phyloP scores from a whole-genome alignment of 2,797 vertebrate species.

The Lepidocolaptes lacrymiger region DNA sequence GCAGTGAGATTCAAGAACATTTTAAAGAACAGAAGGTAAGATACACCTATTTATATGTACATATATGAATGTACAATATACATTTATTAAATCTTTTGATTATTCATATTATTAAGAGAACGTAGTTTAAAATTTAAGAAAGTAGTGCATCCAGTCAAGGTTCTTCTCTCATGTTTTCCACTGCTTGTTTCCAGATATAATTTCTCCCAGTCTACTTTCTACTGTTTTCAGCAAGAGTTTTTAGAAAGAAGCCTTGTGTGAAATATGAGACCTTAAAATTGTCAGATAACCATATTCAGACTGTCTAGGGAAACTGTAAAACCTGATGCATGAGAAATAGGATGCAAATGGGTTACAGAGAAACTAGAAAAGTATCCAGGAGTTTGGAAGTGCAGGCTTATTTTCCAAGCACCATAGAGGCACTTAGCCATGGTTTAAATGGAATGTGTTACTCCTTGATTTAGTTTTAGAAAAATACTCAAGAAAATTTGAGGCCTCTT shows the following conservation, averaged over 20 bases:
- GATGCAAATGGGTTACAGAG: slow-evolving; percentile 26
- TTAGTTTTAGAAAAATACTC: slow-evolving; percentile 45
- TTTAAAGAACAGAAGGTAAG: background rate
- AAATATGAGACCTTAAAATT: slow-evolving; percentile 2
- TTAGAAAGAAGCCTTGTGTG: background rate
- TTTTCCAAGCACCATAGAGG: slow-evolving; percentile 2
- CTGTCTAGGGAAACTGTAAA: background rate
- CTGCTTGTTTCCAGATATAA: background rate
- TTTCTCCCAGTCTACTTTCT: background rate
- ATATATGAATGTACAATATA: background rate
- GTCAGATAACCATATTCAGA: background rate
- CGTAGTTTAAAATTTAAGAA: background rate
- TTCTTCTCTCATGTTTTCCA: background rate
- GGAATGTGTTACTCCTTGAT: slow-evolving; percentile 16
- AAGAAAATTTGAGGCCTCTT: slow-evolving; percentile 32
- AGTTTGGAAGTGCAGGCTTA: background rate
- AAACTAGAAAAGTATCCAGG: slow-evolving; percentile 9
- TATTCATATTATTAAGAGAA: background rate
- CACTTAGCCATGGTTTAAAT: slow-evolving; percentile 28
- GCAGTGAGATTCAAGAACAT: background rate
- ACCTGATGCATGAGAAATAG: slow-evolving; percentile 6
- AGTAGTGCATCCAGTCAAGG: background rate
- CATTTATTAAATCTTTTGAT: background rate
- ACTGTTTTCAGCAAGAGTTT: background rate
- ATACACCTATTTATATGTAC: too few species aligned